A percentile compares a stretch with the other conserved stretches of the same genome.
These are phyloP conservation scores for Seira ritae DNA, from an alignment of 2,888 invertebrate genomes.

Conservation along the genomic window DNA sequence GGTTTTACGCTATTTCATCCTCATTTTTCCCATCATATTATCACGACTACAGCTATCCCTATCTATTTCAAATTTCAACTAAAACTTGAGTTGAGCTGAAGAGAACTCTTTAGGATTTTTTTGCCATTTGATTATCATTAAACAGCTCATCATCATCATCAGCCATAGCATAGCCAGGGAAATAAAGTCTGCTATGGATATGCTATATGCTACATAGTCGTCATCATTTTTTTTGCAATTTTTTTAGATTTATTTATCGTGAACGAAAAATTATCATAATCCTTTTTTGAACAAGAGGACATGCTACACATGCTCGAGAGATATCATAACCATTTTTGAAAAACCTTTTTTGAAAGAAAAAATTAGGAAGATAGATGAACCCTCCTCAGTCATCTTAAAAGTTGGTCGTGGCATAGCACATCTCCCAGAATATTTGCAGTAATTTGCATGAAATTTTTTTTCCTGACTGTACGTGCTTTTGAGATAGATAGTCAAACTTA, in stretches of 20 bases:
- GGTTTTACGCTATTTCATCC: conserved; percentile 55
- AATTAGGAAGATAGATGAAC: background rate
- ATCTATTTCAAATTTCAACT: too few relatives aligned
- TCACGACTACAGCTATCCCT: background rate
- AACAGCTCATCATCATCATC: background rate
- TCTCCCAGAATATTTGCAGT: conserved; percentile 1
- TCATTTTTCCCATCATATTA: background rate
- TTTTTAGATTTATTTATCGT: too few relatives aligned
- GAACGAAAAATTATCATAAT: conserved; percentile 1
- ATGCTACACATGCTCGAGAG: background rate
- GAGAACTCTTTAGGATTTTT: background rate
- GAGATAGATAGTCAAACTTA: conserved; percentile 26
- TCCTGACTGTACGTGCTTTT: background rate
- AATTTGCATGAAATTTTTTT: background rate
- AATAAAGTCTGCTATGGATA: background rate
- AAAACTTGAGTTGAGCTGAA: background rate
- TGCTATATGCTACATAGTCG: too few relatives aligned
- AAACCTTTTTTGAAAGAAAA: background rate
- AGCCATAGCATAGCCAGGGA: too few relatives aligned
- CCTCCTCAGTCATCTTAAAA: conserved; percentile 30
- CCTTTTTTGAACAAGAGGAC: background rate
- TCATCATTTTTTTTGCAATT: background rate
- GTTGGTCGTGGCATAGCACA: conserved; percentile 39
- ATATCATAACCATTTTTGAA: conserved; percentile 4
- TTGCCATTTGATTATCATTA: background rate